Conservation (phyloP, 2,113 vertebrate species). For the Gadus chalcogrammus region DNA sequence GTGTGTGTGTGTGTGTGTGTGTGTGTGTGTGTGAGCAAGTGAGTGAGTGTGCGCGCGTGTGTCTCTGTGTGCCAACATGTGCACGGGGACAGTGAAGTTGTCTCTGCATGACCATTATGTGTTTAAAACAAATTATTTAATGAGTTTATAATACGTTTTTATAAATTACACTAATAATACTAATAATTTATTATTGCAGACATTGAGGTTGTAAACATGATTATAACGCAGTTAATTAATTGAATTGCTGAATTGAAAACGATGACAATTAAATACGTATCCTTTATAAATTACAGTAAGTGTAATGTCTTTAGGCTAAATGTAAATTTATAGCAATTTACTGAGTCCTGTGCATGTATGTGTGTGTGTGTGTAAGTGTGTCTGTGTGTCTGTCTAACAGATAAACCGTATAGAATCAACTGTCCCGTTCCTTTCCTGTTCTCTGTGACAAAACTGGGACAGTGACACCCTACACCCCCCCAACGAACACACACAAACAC, state of each 20-base stretch:
- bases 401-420: constrained; percentile 54
- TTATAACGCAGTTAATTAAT: no score
- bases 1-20: constrained; percentile 21
- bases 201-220: no score
- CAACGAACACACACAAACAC: not conserved
- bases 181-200: no score
- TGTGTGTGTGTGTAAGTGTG: constrained; percentile 6
- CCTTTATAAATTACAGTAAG: no score
- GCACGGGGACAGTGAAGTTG: not conserved
- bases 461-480: constrained; percentile 63
- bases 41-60: constrained; percentile 7
- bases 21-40: constrained; percentile 6
- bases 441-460: constrained; percentile 65
- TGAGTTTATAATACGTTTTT: no score
- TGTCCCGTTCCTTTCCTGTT: constrained; percentile 43
- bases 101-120: not conserved
- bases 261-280: no score
- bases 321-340: no score
- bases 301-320: no score
- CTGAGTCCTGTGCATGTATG: no score
- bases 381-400: constrained; percentile 15
- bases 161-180: no score
- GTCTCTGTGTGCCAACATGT: constrained; percentile 6
- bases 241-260: no score
- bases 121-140: no score